Evolutionary conservation across 2,797 vertebrate species (phyloP).

Genomic region (Allobates femoralis): DNA sequence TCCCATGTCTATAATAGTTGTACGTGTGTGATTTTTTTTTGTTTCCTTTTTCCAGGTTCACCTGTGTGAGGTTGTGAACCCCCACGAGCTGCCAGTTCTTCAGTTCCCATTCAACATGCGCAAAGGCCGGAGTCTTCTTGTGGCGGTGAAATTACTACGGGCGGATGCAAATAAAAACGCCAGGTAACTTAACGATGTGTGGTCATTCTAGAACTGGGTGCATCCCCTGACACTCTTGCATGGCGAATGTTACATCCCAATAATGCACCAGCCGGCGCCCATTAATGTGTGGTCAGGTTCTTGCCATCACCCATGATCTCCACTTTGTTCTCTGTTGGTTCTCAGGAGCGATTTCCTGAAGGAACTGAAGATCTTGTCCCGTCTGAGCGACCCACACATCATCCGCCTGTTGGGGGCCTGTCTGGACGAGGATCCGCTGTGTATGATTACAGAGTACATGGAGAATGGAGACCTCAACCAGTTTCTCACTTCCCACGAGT

Average conservation of each 20-base stretch:
- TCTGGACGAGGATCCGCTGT: conserved; percentile 89
- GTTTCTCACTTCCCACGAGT: conserved; percentile 85
- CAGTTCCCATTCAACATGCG: conserved; percentile 88
- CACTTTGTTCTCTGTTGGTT: conserved; percentile 3
- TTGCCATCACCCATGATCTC: not conserved
- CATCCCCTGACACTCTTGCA: not conserved
- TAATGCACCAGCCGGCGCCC: not conserved
- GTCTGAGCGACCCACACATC: conserved; percentile 93
- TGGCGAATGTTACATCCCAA: not conserved
- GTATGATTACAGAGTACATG: conserved; percentile 97
- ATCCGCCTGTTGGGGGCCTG: conserved; percentile 91
- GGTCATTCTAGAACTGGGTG: not conserved
- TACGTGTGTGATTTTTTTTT: not conserved
- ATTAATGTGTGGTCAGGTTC: not conserved
- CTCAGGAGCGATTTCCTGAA: conserved; percentile 92
- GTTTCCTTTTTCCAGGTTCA: conserved; percentile 80
- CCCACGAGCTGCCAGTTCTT: conserved; percentile 85
- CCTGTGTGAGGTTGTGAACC: conserved; percentile 90
- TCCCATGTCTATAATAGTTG: not conserved
- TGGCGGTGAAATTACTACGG: conserved; percentile 92
- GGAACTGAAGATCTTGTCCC: conserved; percentile 93
- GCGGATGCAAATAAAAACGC: conserved; percentile 95
- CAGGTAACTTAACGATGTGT: conserved; percentile 74
- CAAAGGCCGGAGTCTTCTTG: conserved; percentile 89
- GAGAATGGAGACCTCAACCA: conserved; percentile 94